Conservation (phyloP, 2,888 invertebrate genomes). For the Chalcis sispes region DNA sequence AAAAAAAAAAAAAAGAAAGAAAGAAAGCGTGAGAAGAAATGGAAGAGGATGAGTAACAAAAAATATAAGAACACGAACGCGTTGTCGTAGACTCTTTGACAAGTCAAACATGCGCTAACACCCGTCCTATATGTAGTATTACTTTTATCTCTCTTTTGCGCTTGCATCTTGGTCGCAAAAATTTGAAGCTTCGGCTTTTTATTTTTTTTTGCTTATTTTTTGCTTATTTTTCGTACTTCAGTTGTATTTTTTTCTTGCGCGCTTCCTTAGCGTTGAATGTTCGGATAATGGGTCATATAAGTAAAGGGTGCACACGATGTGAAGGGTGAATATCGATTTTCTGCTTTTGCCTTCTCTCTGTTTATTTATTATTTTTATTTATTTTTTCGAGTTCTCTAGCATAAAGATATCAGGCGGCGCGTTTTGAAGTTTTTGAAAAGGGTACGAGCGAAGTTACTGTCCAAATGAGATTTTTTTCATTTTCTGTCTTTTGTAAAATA, state of each 20-base stretch:
- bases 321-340: conserved; percentile 37
- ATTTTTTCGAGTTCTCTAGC: too few species aligned
- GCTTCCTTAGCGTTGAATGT: background rate
- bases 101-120: conserved; percentile 68
- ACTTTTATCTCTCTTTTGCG: conserved; percentile 56
- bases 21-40: conserved; percentile 1
- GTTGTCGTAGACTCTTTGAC: conserved; percentile 67
- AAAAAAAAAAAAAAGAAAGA: background rate
- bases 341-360: background rate
- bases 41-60: conserved; percentile 30
- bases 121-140: too few species aligned
- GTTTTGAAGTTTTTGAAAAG: too few species aligned
- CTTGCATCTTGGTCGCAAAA: conserved; percentile 50
- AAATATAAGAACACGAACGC: too few species aligned
- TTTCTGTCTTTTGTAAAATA: too few species aligned
- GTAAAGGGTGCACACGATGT: background rate
- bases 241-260: background rate
- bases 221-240: conserved; percentile 22
- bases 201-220: conserved; percentile 23
- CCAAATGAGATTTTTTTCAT: too few species aligned
- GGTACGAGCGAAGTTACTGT: too few species aligned
- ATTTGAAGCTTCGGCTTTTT: conserved; percentile 11
- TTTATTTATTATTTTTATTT: too few species aligned
- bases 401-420: too few species aligned
- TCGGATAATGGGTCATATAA: background rate